Base-by-base conservation (phyloP, 2,113 vertebrate genomes). In the Natator depressus region DNA sequence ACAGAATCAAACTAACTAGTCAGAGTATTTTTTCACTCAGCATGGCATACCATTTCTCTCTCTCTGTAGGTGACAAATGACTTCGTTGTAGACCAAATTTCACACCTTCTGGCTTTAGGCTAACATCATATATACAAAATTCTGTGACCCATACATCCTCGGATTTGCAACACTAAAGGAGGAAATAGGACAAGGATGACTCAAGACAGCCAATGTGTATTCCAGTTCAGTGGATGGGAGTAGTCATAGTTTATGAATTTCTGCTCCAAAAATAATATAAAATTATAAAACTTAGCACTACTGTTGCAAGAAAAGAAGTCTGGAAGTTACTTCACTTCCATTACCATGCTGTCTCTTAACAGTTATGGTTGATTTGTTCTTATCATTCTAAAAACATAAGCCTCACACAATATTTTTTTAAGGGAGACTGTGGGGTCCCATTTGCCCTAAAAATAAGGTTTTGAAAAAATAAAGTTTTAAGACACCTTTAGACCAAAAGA, bases 41-140 rank as follows among this genome's bases (percentile, higher is more conserved):
- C 69, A 14, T 85, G 57, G 59, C 10, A 79, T 38, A 4, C n/a
- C 13, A 25, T 35, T 72, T 35, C n/a, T 86, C 42, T 86, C 24
- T 75, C 65, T 82, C 76, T 90, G 31, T 54, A 22, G 80, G 72
- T 72, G 16, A 90, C 75, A 94, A 91, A 93, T 87, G 53, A 79
- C 54, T 95, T 85, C 76, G 49, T 29, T 62, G 10, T 14, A 82
- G 46, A 46, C 27, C 59, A 91, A 91, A 90, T 96, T 92, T 94
- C 91, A 90, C 89, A 90, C 22, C 53, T 75, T 89, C 80, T 84
- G 46, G 22, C 85, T 42, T 85, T 89, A 92, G 42, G 19, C 27
- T 93, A 93, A 90, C 59, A 80, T 78, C 25, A 22, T 4, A 22
- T 4, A 46, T 75, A 55, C 20, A 54, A 91, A 95, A 94, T 8